phyloP scores from a whole-genome alignment of 2,797 vertebrate species.

The Sebastes iracundus region DNA sequence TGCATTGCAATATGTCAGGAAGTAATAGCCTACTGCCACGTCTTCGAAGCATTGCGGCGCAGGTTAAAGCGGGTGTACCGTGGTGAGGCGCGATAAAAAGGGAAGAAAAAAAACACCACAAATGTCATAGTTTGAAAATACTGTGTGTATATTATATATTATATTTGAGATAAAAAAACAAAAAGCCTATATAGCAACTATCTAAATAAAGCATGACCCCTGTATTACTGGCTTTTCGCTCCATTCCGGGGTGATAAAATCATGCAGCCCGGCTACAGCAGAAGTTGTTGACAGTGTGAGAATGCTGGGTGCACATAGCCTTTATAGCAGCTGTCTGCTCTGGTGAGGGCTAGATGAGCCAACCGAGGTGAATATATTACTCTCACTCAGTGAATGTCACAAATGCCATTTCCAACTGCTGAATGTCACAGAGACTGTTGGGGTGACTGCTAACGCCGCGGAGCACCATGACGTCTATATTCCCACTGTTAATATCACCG shows the following conservation, averaged over 20 bases:
- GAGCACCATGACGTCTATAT: constrained; percentile 53
- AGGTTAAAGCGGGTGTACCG: constrained; percentile 34
- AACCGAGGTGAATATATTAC: constrained; percentile 71
- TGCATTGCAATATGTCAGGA: constrained; percentile 57
- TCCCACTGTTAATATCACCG: constrained; percentile 38
- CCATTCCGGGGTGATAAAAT: constrained; percentile 53
- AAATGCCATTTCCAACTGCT: constrained; percentile 70
- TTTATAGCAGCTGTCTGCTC: constrained; percentile 66
- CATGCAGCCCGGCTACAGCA: constrained; percentile 36
- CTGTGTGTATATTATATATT: neutral
- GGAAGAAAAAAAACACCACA: neutral
- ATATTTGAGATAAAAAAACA: constrained; percentile 7
- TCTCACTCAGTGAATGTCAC: constrained; percentile 73
- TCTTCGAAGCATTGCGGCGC: constrained; percentile 18
- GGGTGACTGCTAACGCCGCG: constrained; percentile 56
- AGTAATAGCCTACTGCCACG: constrained; percentile 57
- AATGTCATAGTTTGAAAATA: constrained; percentile 40
- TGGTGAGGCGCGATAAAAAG: constrained; percentile 19
- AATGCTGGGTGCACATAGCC: constrained; percentile 49
- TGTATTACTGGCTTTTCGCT: constrained; percentile 34
- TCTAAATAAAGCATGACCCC: constrained; percentile 48
- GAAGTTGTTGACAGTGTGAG: constrained; percentile 61
- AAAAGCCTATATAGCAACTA: constrained; percentile 6
- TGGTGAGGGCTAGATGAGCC: constrained; percentile 63
- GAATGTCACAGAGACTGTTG: constrained; percentile 71